Evolutionary conservation across 2,113 vertebrate genomes (phyloP).

Genomic region (Misgurnus mizolepis): DNA sequence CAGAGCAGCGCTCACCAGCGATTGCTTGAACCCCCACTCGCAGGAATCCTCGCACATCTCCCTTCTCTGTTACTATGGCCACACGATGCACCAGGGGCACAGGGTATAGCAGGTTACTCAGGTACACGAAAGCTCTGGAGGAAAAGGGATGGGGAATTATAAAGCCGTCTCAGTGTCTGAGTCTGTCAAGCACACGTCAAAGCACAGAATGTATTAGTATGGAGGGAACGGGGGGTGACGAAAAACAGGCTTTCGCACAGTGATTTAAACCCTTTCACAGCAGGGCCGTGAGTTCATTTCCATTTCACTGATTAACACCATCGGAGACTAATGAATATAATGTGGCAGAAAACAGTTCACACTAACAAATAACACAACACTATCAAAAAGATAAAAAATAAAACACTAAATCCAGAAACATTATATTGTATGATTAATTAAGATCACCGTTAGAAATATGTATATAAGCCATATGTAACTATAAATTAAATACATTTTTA

Average conservation of each 20-base stretch:
- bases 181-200: neutral
- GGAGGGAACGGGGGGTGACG: slow-evolving; percentile 14
- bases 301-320: slow-evolving; percentile 28
- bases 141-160: slow-evolving; percentile 37
- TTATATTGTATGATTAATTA: neutral
- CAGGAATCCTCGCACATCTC: slow-evolving; percentile 93
- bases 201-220: slow-evolving; percentile 14
- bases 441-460: neutral
- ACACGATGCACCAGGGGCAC: slow-evolving; percentile 95
- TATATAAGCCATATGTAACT: too few relatives aligned
- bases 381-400: slow-evolving; percentile 36
- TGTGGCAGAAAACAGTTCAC: neutral
- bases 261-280: slow-evolving; percentile 32
- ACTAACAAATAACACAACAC: neutral
- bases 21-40: slow-evolving; percentile 97
- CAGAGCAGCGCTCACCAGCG: slow-evolving; percentile 79
- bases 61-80: slow-evolving; percentile 96
- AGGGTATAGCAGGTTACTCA: slow-evolving; percentile 96
- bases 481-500: too few relatives aligned
- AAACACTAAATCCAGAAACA: neutral
- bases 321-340: slow-evolving; percentile 9
- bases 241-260: slow-evolving; percentile 9
- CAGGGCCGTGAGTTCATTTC: slow-evolving; percentile 1
- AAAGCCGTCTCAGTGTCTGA: neutral
- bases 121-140: slow-evolving; percentile 93